Evolutionary conservation across 92 coral and sea anemone genomes (phyloP), one percentile per base, ranked within the genome.

Genomic region (Zoanthus sansibaricus): DNA sequence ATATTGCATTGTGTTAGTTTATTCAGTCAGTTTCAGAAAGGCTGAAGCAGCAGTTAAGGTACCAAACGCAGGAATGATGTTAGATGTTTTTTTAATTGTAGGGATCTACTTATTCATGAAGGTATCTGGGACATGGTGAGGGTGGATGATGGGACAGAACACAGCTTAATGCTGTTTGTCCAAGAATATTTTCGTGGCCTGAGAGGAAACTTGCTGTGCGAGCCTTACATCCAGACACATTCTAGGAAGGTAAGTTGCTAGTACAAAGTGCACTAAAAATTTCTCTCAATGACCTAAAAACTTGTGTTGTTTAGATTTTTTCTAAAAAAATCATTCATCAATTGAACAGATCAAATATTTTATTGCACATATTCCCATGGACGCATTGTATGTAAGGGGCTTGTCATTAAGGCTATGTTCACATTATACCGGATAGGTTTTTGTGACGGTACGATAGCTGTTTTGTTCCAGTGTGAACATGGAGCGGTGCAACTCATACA

Each of bases 71-170:
- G 7, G 31, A 75, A 18, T 49, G 79, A 75, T 75, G 79, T 48
- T 47, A 48, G 11, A n/a, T 75, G 46, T 49, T 75, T 61, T 76
- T 25, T 25, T 25, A 76, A 52, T 25, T 79, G 44, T 59, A 79
- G 85, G 74, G 85, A 79, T 47, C 72, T 79, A 15, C 75, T 79
- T 62, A 62, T 37, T 79, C 85, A 33, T 62, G 85, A 79, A 79
- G 85, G 85, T 18, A 31, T 79, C 72, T 61, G 85, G 85, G 85
- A 79, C 85, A 61, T 79, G 85, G 74, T 79, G 30, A 59, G 85
- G 75, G 72, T 79, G 74, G 74, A 61, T 68, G 73, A 58, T 68
- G 74, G 85, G 59, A 79, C 85, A 62, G 37, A 58, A 79, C 75
- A 62, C 75, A 52, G 85, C 85, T 32, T 79, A 48, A 79, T 79